phyloP scores from a whole-genome alignment of 2,797 vertebrate species.

The Pseudomugil tenellus region DNA sequence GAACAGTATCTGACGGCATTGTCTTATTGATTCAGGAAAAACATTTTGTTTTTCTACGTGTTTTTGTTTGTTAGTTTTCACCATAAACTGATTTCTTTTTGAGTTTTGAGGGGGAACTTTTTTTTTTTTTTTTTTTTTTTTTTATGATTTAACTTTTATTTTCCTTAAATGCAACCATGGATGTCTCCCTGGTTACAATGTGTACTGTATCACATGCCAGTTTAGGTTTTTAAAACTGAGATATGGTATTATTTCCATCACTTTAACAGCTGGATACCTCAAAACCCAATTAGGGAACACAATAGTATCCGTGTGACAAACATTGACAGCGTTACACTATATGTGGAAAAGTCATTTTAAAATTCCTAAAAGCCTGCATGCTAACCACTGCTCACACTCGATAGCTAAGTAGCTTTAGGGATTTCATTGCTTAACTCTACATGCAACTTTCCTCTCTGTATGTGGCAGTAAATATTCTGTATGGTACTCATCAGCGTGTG shows the following conservation, averaged over 20 bases:
- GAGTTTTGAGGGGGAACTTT: no score
- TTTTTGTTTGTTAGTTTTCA: no score
- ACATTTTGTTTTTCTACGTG: no score
- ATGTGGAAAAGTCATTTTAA: not conserved
- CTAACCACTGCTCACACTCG: not conserved
- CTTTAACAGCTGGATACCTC: not conserved
- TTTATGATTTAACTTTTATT: not conserved
- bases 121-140: no score
- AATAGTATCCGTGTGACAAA: no score
- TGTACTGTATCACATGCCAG: not conserved
- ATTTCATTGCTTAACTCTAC: conserved; percentile 2
- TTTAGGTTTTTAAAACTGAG: not conserved
- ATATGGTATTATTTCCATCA: not conserved
- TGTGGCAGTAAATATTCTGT: not conserved
- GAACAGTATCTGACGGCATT: no score
- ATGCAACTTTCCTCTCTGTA: conserved; percentile 1
- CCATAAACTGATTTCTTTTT: no score
- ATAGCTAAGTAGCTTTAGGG: conserved; percentile 9
- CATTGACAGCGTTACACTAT: not conserved
- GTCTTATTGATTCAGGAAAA: no score
- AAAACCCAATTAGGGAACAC: not conserved
- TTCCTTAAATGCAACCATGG: not conserved
- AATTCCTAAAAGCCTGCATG: not conserved
- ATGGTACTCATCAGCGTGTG: conserved; percentile 11
- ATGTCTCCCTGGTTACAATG: not conserved